Base-by-base conservation (phyloP, 2,797 vertebrate species). In the Sternarchorhynchus goeldii region DNA sequence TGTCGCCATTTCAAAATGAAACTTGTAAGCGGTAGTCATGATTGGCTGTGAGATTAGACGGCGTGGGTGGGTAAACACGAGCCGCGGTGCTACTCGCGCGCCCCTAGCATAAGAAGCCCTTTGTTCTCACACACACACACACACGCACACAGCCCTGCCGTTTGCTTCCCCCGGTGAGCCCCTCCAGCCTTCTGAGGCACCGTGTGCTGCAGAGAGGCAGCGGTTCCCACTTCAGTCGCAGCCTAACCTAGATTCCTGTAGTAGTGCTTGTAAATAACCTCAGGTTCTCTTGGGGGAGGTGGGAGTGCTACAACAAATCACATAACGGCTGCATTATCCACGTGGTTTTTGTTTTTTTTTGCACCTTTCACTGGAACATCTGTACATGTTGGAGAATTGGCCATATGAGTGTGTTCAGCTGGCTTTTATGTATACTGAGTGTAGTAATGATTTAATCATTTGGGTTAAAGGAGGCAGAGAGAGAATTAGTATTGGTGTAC, bases 201-300 rank as follows among this genome's bases (percentile, higher is more conserved):
- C 57, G 65, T 63, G 25, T 83, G 74, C 62, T 68, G 75, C 79
- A 57, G 45, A 67, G 58, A 39, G 66, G 66, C 81, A 67, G 72
- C 36, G 59, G 77, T 80, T 79, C 70, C 71, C 73, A 81, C 59
- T 80, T 81, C 79, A 81, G 72, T 77, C 67, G 79, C 76, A 83
- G 76, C 68, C 82, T 83, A 85, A 84, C 86, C 75, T 77, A 83
- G 82, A 85, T 83, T 83, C 76, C 76, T 62, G 83, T 76, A 78
- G 75, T 21, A 73, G 41, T 57, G 80, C 72, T 86, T 78, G 77
- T 82, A 87, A 84, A 84, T 85, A 85, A 78, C 84, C 75, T 45
- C 55, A 36, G 80, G 78, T 79, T 84, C 55, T 63, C 41, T 75
- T 75, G 73, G 55, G 25, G 73, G 74, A 71, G 73, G 58, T 70